Conservation (phyloP, 1,140 invertebrate species). For the Holotrichia oblita region DNA sequence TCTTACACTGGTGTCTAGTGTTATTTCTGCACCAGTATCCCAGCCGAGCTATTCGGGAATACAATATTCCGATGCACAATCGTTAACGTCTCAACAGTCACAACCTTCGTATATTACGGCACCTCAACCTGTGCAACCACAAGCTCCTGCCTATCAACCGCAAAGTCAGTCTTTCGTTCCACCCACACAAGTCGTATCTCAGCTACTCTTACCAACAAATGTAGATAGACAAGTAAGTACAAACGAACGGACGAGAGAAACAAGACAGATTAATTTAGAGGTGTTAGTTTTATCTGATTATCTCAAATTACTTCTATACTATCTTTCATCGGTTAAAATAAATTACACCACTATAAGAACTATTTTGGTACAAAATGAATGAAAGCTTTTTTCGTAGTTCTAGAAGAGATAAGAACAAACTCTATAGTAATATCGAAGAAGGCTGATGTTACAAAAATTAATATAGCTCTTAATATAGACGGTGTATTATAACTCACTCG, state of each 20-base stretch:
- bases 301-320: no score
- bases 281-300: no score
- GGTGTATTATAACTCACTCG: no score
- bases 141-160: conserved; percentile 1
- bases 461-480: no score
- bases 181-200: conserved; percentile 35
- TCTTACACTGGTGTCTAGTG: conserved; percentile 15
- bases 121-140: conserved; percentile 16
- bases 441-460: no score
- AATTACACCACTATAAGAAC: no score
- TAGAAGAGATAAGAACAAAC: no score
- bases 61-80: conserved; percentile 19
- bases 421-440: no score
- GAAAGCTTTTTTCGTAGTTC: no score
- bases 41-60: conserved; percentile 12
- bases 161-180: conserved; percentile 19
- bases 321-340: no score
- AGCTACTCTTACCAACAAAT: conserved; percentile 37
- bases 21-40: conserved; percentile 28
- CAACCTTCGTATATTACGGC: conserved; percentile 35
- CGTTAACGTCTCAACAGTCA: conserved; percentile 26
- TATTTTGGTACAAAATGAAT: no score
- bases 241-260: background rate
- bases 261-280: no score
- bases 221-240: conserved; percentile 43